Evolutionary conservation across 2,113 vertebrate genomes (phyloP).

Genomic region (Tichodroma muraria): DNA sequence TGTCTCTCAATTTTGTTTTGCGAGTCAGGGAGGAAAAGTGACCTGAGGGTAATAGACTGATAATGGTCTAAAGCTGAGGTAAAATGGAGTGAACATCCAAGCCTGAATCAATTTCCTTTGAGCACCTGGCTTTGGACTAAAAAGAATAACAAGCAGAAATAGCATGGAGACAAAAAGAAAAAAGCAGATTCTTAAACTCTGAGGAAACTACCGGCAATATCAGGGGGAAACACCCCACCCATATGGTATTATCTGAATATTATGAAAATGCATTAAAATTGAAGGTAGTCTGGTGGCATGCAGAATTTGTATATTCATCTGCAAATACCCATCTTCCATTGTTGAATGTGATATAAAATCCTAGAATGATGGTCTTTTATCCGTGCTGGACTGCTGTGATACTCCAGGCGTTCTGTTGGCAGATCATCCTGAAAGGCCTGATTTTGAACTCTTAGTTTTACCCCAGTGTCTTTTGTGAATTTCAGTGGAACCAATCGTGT

Average conservation of each 20-base stretch:
- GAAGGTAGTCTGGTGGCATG: background rate
- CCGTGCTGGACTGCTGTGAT: accelerated
- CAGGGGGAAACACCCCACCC: accelerated
- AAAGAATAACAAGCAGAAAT: background rate
- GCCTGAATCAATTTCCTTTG: background rate
- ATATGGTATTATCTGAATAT: background rate
- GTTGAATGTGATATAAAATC: background rate
- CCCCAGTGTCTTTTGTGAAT: background rate
- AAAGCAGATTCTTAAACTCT: background rate
- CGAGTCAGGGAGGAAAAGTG: background rate
- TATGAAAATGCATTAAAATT: background rate
- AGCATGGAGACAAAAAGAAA: background rate
- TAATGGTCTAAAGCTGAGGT: background rate
- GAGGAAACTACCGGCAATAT: background rate
- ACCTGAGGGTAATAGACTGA: background rate
- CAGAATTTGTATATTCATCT: background rate
- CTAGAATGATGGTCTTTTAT: background rate
- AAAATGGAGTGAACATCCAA: background rate
- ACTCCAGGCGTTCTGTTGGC: background rate
- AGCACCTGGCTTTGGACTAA: background rate
- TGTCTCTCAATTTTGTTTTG: background rate
- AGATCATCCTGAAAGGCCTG: background rate
- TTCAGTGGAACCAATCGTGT: background rate
- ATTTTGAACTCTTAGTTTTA: background rate
- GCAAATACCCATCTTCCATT: background rate